Percentiles rank a stretch among this genome's conserved stretches.
phyloP scores from a whole-genome alignment of 1,140 invertebrate species.

The Hyphantria cunea region DNA sequence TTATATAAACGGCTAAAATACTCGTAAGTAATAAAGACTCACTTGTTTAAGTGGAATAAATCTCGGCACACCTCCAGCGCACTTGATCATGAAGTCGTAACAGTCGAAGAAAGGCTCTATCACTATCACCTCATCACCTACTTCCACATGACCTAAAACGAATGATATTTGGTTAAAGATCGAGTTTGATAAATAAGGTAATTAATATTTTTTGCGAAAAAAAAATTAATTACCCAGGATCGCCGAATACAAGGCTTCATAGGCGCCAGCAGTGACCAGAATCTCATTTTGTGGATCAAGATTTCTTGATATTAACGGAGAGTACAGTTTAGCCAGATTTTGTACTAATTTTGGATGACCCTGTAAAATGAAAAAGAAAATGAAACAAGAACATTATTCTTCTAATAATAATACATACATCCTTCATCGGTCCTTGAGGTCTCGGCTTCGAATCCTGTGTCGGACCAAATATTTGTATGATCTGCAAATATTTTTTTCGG shows the following conservation, averaged over 20 bases:
- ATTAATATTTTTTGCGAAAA: too few relatives aligned
- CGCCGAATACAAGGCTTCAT: slow-evolving; percentile 93
- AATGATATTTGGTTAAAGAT: too few relatives aligned
- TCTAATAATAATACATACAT: too few relatives aligned
- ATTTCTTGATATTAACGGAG: slow-evolving; percentile 87
- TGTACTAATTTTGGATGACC: slow-evolving; percentile 95
- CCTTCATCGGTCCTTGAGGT: too few relatives aligned
- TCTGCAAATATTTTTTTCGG: too few relatives aligned
- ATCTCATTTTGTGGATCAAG: slow-evolving; percentile 93
- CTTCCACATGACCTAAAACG: slow-evolving; percentile 89
- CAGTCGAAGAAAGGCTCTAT: slow-evolving; percentile 99
- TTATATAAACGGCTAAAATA: too few relatives aligned
- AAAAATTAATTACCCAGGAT: slow-evolving; percentile 80
- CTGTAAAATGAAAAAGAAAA: slow-evolving; percentile 80
- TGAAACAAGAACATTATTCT: not conserved
- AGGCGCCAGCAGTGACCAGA: slow-evolving; percentile 95
- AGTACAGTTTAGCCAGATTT: slow-evolving; percentile 92
- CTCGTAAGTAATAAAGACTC: too few relatives aligned
- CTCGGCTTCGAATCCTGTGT: too few relatives aligned
- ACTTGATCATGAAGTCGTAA: slow-evolving; percentile 96
- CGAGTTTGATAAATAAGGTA: too few relatives aligned
- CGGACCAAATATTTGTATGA: too few relatives aligned
- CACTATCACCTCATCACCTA: slow-evolving; percentile 96
- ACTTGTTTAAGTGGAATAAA: slow-evolving; percentile 94
- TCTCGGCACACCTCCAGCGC: slow-evolving; percentile 92